Base-by-base conservation (phyloP, 2,797 vertebrate species). In the Gallinago stenura region DNA sequence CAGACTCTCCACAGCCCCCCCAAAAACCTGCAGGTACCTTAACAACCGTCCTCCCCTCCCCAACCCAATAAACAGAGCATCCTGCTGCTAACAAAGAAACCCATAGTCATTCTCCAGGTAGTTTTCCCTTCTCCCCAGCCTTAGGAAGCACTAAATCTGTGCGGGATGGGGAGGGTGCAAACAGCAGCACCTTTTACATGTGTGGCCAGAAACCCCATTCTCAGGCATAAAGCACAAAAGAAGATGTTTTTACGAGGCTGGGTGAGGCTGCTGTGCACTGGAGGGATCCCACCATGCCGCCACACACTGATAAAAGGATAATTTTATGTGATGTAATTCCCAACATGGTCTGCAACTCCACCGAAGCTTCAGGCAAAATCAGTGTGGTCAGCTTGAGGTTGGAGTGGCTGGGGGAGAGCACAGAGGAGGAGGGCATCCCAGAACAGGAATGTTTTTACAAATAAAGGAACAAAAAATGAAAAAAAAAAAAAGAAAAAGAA, bases 261-360 rank as follows among this genome's bases (percentile, higher is more conserved):
- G 73, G 68, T 20, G 56, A 90, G 83, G 62, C 77, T 81, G 76
- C 72, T 31, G 64, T 1, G 2, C 10, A 2, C 71, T 20, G 64
- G 11, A 78, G 90, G 86, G 83, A 83, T 76, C 90, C 66, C 80
- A 16, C 65, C 69, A 1, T 6, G 85, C 81, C 2, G 4, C 73
- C 80, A n/a, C 41, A 41, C 11, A 1, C 81, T 16, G 94, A 24
- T 65, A 51, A 86, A 92, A 78, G 76, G 72, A 45, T 8, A 0
- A 35, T 86, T 95, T 33, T 41, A 3, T 76, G 81, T 80, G 82
- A 71, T 82, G 87, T 87, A 58, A 95, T 69, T 83, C 33, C 83
- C 83, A 54, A 12, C 58, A 21, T 6, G 83, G 70, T 54, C 89
- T 76, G 37, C 22, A 2, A 3, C 50, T 54, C 69, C 22, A 1